Conservation (phyloP, 2,888 invertebrate species). For the Erebia ligea region DNA sequence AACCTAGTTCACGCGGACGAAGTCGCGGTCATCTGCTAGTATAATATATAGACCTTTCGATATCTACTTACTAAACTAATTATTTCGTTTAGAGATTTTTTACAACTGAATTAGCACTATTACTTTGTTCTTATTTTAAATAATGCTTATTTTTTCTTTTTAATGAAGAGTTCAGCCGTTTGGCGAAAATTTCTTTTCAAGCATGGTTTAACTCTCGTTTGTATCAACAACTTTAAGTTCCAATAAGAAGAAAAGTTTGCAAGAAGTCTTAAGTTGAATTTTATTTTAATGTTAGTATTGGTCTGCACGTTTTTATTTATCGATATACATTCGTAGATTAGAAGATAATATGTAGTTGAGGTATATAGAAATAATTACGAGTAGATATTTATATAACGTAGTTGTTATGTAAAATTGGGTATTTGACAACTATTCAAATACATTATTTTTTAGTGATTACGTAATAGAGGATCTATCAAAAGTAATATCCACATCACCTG, state of each 20-base stretch:
- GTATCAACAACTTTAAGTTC: slow-evolving; percentile 35
- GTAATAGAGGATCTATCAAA: no score
- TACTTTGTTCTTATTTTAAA: neutral
- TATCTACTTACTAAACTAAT: no score
- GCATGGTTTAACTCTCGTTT: slow-evolving; percentile 56
- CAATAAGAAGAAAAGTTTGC: slow-evolving; percentile 27
- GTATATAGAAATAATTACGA: neutral
- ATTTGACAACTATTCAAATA: no score
- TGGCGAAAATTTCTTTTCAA: slow-evolving; percentile 30
- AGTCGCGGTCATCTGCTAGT: no score
- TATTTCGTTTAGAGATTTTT: no score
- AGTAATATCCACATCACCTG: no score
- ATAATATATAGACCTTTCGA: no score
- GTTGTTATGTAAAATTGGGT: no score
- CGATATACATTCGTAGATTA: neutral
- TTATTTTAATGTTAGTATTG: slow-evolving; percentile 39
- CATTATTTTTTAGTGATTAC: no score
- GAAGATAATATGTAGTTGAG: neutral
- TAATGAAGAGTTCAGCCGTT: neutral
- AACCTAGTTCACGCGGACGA: no score
- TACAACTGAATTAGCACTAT: no score
- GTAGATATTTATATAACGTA: neutral
- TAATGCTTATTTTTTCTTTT: neutral
- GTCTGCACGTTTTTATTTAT: slow-evolving; percentile 25
- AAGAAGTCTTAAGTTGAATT: slow-evolving; percentile 38